A percentile compares a stretch with the other conserved stretches of the same genome.
phyloP scores from a whole-genome alignment of 2,797 vertebrate species.

The Myotis myotis region DNA sequence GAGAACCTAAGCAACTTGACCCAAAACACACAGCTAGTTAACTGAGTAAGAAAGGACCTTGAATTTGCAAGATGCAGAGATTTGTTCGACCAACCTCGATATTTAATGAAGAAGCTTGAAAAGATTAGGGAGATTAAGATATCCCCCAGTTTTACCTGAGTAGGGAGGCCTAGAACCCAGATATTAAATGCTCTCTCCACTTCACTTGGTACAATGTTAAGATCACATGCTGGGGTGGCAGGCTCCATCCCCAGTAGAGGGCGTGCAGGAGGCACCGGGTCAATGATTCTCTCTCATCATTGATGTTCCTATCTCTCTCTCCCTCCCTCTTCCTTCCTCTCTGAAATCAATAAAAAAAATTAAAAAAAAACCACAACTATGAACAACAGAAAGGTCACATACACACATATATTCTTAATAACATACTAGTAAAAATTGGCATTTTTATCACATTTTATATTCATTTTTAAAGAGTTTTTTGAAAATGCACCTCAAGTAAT shows the following conservation, averaged over 20 bases:
- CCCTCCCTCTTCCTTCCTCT: no score
- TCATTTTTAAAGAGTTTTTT: slow-evolving; percentile 27
- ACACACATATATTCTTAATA: not conserved
- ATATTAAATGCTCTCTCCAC: not conserved
- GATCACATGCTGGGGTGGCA: not conserved
- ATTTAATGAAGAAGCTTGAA: not conserved
- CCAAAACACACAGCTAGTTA: not conserved
- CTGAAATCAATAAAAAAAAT: no score
- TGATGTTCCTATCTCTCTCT: no score
- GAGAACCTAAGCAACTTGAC: slow-evolving; percentile 24
- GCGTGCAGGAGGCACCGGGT: no score
- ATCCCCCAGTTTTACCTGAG: not conserved
- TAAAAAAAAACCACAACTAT: not conserved
- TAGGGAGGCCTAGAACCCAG: not conserved
- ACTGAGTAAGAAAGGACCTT: slow-evolving; percentile 1
- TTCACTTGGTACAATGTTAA: not conserved
- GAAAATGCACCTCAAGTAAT: slow-evolving; percentile 31
- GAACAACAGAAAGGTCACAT: not conserved
- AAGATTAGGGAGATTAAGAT: not conserved
- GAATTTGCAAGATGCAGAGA: slow-evolving; percentile 2
- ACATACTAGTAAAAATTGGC: not conserved
- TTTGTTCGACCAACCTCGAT: not conserved
- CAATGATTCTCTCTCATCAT: no score
- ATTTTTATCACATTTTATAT: not conserved
- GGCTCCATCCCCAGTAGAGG: no score